phyloP scores from a whole-genome alignment of 2,888 invertebrate species.

The Idaea aversata region DNA sequence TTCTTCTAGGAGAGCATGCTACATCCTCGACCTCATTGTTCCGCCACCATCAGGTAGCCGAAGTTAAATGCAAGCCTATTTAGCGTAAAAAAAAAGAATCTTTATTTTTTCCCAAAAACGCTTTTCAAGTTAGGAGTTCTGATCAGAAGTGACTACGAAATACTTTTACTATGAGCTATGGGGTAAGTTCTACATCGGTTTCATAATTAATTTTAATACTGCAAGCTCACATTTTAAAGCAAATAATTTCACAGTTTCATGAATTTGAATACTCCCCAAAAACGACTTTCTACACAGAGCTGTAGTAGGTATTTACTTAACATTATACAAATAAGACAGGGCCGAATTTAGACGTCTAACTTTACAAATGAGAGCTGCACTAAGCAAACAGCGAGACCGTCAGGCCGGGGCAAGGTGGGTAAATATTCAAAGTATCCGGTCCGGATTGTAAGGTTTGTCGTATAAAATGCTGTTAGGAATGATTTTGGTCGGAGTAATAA shows the following conservation, averaged over 20 bases:
- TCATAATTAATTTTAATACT: too few species aligned
- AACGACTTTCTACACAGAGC: constrained; percentile 13
- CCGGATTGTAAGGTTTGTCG: constrained; percentile 7
- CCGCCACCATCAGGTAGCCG: too few species aligned
- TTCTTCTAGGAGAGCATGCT: too few species aligned
- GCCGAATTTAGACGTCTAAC: constrained; percentile 60
- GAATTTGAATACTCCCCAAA: constrained; percentile 5
- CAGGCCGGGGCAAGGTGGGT: constrained; percentile 37
- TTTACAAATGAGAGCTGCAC: constrained; percentile 69
- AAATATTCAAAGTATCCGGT: constrained; percentile 42
- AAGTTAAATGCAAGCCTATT: too few species aligned
- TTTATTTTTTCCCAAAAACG: too few species aligned
- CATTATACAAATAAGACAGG: constrained; percentile 70
- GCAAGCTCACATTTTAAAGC: not conserved
- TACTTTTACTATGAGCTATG: too few species aligned
- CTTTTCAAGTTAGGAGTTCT: too few species aligned
- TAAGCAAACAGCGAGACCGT: constrained; percentile 48
- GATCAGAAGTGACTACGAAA: too few species aligned
- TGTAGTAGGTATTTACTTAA: constrained; percentile 56
- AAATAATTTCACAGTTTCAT: not conserved
- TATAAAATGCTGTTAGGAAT: not conserved
- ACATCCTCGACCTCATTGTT: too few species aligned
- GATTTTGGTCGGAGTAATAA: too few species aligned
- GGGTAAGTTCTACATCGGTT: too few species aligned
- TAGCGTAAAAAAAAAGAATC: too few species aligned